Percentiles rank a stretch among this genome's conserved stretches.
These are phyloP conservation scores for Mnemiopsis leidyi DNA, from an alignment of 37 sponge, comb jelly and placozoan genomes.

Conservation along the genomic window DNA sequence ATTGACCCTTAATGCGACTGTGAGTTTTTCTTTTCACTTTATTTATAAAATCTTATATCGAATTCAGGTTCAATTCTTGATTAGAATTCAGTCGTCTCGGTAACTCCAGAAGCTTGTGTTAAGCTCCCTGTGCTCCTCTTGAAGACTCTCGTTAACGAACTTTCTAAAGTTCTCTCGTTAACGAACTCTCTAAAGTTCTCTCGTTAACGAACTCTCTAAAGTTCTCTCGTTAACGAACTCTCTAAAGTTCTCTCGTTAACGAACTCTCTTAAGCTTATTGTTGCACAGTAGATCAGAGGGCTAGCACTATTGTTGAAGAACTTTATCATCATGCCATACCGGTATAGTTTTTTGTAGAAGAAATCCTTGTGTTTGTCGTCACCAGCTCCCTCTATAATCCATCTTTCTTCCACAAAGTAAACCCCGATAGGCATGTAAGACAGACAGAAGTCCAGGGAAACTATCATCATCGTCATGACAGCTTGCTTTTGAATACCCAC, in stretches of 20 bases:
- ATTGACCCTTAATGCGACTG: too few species aligned
- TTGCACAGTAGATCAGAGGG: not conserved
- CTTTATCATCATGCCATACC: not conserved
- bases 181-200: too few species aligned
- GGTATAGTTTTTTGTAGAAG: not conserved
- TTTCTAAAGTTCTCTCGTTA: too few species aligned
- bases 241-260: not conserved
- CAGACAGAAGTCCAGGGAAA: not conserved
- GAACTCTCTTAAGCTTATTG: conserved; percentile 13
- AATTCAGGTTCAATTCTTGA: too few species aligned
- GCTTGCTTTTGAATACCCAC: conserved; percentile 4
- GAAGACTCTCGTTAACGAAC: too few species aligned
- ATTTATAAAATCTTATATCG: too few species aligned
- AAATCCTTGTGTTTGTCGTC: not conserved
- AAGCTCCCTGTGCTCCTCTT: too few species aligned
- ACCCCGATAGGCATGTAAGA: conserved; percentile 7
- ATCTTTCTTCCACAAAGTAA: conserved; percentile 9
- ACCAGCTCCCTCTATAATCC: conserved; percentile 19
- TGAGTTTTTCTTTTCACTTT: too few species aligned
- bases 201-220: too few species aligned
- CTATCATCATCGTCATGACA: conserved; percentile 2
- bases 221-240: too few species aligned
- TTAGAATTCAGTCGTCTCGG: too few species aligned
- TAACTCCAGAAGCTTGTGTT: too few species aligned
- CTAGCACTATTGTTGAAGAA: conserved; percentile 11